Evolutionary conservation across 2,113 vertebrate species (phyloP).

Genomic region (Thryonomys swinderianus): DNA sequence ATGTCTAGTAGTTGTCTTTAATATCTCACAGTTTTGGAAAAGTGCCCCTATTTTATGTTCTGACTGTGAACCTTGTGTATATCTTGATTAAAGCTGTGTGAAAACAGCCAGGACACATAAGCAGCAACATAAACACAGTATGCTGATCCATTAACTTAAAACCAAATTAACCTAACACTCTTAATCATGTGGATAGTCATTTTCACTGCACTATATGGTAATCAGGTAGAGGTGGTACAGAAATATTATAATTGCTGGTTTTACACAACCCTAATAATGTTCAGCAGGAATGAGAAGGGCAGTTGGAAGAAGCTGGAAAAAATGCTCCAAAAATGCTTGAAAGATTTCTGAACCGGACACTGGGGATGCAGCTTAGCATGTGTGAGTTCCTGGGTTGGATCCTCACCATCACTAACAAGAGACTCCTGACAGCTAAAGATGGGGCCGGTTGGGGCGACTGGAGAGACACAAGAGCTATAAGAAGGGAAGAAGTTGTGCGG

Average conservation of each 20-base stretch:
- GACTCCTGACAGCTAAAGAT: not conserved
- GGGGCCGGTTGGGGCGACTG: too few species aligned
- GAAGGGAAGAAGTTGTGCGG: not conserved
- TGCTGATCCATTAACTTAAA: not conserved
- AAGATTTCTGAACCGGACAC: not conserved
- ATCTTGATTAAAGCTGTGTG: not conserved
- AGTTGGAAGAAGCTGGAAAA: not conserved
- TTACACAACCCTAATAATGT: not conserved
- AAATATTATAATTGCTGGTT: not conserved
- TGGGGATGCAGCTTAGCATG: not conserved
- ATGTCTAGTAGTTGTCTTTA: not conserved
- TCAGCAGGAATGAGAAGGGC: not conserved
- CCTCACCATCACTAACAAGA: too few species aligned
- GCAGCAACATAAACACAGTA: not conserved
- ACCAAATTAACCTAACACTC: not conserved
- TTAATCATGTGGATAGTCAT: not conserved
- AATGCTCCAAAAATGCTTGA: not conserved
- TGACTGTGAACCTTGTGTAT: not conserved
- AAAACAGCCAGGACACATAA: not conserved
- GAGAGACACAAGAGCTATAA: not conserved
- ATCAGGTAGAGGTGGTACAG: accelerated
- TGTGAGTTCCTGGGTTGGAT: not conserved
- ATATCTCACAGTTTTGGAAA: not conserved
- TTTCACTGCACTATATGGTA: not conserved
- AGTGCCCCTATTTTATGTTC: not conserved